phyloP scores from a whole-genome alignment of 2,888 invertebrate species.

The Calameuta idolon region DNA sequence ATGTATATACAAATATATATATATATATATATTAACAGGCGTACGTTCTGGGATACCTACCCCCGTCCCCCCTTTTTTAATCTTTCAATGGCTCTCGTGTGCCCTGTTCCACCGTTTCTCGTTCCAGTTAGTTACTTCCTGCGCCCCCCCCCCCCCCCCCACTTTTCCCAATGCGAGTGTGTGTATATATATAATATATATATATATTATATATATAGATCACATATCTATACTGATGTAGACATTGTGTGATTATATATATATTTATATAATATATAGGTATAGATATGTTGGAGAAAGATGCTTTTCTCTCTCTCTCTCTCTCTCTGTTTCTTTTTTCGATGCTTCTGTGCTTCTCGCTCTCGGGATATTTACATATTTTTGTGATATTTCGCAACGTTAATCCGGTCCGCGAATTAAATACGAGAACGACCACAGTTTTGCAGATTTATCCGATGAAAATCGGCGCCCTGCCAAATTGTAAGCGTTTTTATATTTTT shows the following conservation, averaged over 20 bases:
- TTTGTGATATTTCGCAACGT: constrained; percentile 55
- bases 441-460: constrained; percentile 47
- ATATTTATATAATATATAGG: neutral
- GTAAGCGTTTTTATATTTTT: constrained; percentile 9
- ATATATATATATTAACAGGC: constrained; percentile 11
- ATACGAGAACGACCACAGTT: constrained; percentile 46
- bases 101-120: constrained; percentile 20
- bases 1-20: neutral
- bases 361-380: constrained; percentile 59
- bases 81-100: constrained; percentile 50
- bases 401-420: constrained; percentile 55
- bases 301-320: neutral
- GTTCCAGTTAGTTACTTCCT: neutral
- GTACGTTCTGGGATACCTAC: constrained; percentile 21
- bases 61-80: constrained; percentile 41
- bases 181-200: constrained; percentile 14
- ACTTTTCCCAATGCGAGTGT: constrained; percentile 8
- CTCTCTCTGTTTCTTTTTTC: constrained; percentile 8
- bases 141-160: constrained; percentile 8
- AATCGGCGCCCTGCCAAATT: constrained; percentile 29
- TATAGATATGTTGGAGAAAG: neutral
- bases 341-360: constrained; percentile 32
- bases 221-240: neutral
- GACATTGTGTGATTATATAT: too few species aligned
- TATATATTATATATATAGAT: constrained; percentile 5